phyloP scores from a whole-genome alignment of 2,888 invertebrate genomes.

The Tyria jacobaeae region DNA sequence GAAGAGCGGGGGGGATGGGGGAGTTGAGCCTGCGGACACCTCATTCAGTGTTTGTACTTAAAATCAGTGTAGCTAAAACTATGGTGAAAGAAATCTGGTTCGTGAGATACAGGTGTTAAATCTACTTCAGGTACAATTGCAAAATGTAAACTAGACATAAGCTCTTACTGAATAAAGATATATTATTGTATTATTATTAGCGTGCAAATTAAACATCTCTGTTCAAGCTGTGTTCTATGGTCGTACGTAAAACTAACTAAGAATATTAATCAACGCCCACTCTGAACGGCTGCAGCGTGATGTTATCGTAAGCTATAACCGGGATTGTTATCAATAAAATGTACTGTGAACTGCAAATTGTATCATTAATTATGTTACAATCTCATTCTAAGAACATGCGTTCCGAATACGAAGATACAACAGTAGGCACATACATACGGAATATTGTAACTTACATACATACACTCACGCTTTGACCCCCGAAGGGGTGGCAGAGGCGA shows the following conservation, averaged over 20 bases:
- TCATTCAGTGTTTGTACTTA: too few species aligned
- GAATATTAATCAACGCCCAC: constrained; percentile 51
- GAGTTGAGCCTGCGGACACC: too few species aligned
- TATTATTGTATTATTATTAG: neutral
- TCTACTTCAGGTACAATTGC: too few species aligned
- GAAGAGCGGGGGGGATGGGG: too few species aligned
- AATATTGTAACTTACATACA: too few species aligned
- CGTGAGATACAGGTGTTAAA: too few species aligned
- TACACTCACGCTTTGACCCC: too few species aligned
- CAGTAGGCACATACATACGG: neutral
- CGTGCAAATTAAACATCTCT: constrained; percentile 4
- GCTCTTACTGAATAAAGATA: too few species aligned
- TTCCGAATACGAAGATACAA: constrained; percentile 14
- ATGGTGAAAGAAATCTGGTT: too few species aligned
- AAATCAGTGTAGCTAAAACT: too few species aligned
- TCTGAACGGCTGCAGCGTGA: constrained; percentile 20
- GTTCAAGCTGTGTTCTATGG: constrained; percentile 1
- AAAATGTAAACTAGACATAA: too few species aligned
- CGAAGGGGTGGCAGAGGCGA: too few species aligned
- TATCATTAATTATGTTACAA: constrained; percentile 45
- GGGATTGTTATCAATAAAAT: constrained; percentile 51
- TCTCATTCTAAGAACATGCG: constrained; percentile 42
- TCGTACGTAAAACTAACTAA: constrained; percentile 7
- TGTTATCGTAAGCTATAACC: constrained; percentile 49
- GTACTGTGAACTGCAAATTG: constrained; percentile 42